Evolutionary conservation across 1,140 invertebrate species (phyloP).

Genomic region (Branchinecta lynchi): DNA sequence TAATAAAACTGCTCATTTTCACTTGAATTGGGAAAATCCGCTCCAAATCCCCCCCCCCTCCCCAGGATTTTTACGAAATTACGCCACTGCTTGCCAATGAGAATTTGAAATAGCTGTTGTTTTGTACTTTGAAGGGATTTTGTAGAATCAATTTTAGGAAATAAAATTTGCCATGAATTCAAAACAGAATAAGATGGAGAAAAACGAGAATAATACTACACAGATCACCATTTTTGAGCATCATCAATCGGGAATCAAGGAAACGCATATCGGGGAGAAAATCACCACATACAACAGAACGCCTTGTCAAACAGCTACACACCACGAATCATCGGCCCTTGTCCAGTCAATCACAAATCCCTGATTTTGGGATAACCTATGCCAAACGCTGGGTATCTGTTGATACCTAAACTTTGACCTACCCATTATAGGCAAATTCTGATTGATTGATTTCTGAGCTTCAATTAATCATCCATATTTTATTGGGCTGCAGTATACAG

Average conservation of each 20-base stretch:
- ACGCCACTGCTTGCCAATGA: not conserved
- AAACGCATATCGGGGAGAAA: not conserved
- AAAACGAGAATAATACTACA: not conserved
- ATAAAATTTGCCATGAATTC: too few species aligned
- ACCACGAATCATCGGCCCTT: not conserved
- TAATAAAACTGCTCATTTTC: too few species aligned
- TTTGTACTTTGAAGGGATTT: not conserved
- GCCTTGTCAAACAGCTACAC: not conserved
- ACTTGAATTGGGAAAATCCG: not conserved
- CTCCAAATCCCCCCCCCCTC: not conserved
- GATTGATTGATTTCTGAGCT: too few species aligned
- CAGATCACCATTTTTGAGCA: not conserved
- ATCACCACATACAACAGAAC: not conserved
- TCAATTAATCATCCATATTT: too few species aligned
- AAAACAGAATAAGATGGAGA: not conserved
- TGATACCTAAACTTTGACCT: too few species aligned
- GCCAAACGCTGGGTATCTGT: too few species aligned
- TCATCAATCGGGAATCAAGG: not conserved
- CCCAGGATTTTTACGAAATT: slow-evolving; percentile 6
- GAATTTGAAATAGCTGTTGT: not conserved
- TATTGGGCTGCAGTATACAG: too few species aligned
- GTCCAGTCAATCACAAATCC: too few species aligned
- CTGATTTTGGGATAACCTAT: too few species aligned
- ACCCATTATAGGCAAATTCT: too few species aligned
- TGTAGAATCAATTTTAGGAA: too few species aligned